Evolutionary conservation across 2,888 invertebrate species (phyloP).

Genomic region (Hypomecis punctinalis): DNA sequence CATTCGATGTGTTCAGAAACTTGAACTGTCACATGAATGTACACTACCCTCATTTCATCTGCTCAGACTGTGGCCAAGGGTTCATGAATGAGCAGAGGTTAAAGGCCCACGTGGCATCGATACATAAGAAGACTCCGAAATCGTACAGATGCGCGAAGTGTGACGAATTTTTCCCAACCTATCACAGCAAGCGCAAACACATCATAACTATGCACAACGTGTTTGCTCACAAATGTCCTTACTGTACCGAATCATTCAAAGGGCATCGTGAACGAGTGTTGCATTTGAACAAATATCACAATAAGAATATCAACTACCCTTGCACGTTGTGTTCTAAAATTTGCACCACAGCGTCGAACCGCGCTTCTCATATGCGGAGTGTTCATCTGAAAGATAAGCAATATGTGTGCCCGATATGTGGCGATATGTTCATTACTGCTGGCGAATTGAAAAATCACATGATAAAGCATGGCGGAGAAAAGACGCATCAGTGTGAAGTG

Average conservation of each 20-base stretch:
- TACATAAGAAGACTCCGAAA: neutral
- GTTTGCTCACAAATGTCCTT: constrained; percentile 48
- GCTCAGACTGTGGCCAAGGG: constrained; percentile 63
- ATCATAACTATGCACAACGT: constrained; percentile 57
- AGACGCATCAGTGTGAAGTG: constrained; percentile 16
- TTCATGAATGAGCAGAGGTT: constrained; percentile 48
- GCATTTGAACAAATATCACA: constrained; percentile 64
- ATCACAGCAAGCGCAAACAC: constrained; percentile 60
- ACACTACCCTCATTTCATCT: constrained; percentile 59
- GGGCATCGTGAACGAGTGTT: constrained; percentile 62
- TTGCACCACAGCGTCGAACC: constrained; percentile 62
- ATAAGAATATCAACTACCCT: constrained; percentile 65
- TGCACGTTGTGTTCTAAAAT: constrained; percentile 70
- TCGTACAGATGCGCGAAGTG: constrained; percentile 9
- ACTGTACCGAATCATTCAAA: constrained; percentile 68
- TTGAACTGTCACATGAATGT: constrained; percentile 57
- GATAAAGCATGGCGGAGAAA: constrained; percentile 18
- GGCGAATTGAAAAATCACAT: constrained; percentile 19
- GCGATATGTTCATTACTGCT: constrained; percentile 5
- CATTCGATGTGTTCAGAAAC: constrained; percentile 28
- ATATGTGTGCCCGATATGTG: constrained; percentile 16
- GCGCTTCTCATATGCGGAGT: constrained; percentile 58
- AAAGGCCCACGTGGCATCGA: constrained; percentile 4
- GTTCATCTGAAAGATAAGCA: constrained; percentile 13
- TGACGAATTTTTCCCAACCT: constrained; percentile 37